Base-by-base conservation (phyloP, 1,140 invertebrate genomes). In the Hyposmocoma kahamanoa region DNA sequence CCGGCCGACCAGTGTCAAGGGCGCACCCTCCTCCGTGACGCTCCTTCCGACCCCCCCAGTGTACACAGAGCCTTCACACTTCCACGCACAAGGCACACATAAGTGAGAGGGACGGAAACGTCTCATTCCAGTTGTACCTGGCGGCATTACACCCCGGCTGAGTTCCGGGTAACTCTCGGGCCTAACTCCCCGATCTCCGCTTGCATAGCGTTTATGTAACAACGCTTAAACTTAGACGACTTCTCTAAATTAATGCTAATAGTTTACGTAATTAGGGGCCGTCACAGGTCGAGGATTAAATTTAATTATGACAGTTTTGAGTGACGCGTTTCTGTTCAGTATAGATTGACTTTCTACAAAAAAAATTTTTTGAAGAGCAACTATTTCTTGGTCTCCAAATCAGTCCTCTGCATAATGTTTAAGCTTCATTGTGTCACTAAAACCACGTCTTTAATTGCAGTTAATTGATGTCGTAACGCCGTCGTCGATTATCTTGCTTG, bases 1-100 rank as follows among this genome's bases (percentile, higher is more conserved):
- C 24, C 20, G 36, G 46, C 44, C 41, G 51, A 49, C 55, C 57
- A 69, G 62, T 62, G 62, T 62, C 66, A 69, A 69, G 62, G 66
- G 50, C 62, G 54, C 50, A 45, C 56, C 48, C 47, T 28, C 41
- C 44, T 24, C 28, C 38, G 43, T 39, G 15, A 30, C 53, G 24
- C 48, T 41, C 4, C 38, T 6, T 8, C 15, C 3, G 3, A 13
- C 18, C 22, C 38, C 38, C 20, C 20, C 38, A 41, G 19, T 1
- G 19, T 49, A 42, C 30, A 26, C 19, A 26, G 45, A 54, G 13
- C 54, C 26, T 30, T 36, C 26, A 44, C 18, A 19, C 36, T 6
- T n/a, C 30, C 30, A 34, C 28, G 34, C 19, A 10, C 3, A n/a
- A 19, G 22, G 22, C 52, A 42, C 21, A 30, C 13, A 53, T 44